Percentiles rank a stretch among this genome's conserved stretches.
Evolutionary conservation across 2,797 vertebrate genomes (phyloP).

Genomic region (Eutrigla gurnardus): DNA sequence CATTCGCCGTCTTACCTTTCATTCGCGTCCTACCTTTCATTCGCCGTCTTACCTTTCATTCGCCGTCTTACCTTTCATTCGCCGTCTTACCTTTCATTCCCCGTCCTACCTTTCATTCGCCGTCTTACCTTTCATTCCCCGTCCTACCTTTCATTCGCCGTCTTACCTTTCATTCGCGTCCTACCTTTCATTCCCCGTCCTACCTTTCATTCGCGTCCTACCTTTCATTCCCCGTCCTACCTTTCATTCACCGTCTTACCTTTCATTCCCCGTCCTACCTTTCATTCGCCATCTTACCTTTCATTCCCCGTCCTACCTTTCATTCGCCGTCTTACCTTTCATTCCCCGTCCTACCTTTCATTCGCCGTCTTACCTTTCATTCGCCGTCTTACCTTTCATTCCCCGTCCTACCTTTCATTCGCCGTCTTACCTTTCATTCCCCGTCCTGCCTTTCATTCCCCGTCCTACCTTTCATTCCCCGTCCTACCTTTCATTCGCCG

Average conservation of each 20-base stretch:
- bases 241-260: background rate
- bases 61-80: too few relatives aligned
- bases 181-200: background rate
- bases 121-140: background rate
- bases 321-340: background rate
- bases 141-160: background rate
- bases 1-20: background rate
- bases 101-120: background rate
- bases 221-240: background rate
- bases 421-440: too few relatives aligned
- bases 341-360: background rate
- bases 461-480: background rate
- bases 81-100: too few relatives aligned
- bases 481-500: background rate
- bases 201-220: too few relatives aligned
- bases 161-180: too few relatives aligned
- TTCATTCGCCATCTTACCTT: background rate
- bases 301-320: background rate
- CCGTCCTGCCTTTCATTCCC: background rate
- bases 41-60: background rate
- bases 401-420: too few relatives aligned
- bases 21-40: too few relatives aligned
- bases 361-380: too few relatives aligned
- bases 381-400: background rate
- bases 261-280: background rate